Base-by-base conservation (phyloP, 2,888 invertebrate genomes). In the Hyles lineata region DNA sequence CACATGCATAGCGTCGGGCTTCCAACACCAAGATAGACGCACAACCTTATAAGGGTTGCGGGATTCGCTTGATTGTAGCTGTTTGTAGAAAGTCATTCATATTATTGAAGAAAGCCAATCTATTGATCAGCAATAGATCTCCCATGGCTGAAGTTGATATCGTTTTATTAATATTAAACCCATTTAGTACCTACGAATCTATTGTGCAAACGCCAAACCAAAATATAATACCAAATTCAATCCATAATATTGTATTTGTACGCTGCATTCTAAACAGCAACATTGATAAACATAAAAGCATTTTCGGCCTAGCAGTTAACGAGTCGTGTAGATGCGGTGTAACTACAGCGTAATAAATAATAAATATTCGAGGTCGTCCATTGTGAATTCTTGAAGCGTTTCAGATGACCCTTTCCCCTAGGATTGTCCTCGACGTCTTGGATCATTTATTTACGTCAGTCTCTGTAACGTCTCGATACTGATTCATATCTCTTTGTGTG, bases 351-450 rank as follows among this genome's bases (percentile, higher is more conserved):
- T 52, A 60, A 70, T 70, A 25, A 70, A 73, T 87, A 87, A 87
- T 86, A 86, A 87, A 86, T 86, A 87, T 82, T 81, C 82, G 81
- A 82, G 79, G 78, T 79, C 79, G 78, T 83, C 85, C 87, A 87
- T 90, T 87, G 85, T 79, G 83, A 83, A 89, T 90, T 89, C 89
- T 82, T 82, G 82, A 76, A 84, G 87, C 87, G 87, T 83, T 76
- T 81, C 77, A 75, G 79, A 81, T 86, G 89, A 89, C 89, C 90
- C 85, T 85, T 85, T 83, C 84, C 82, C 83, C 76, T 76, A 79
- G 82, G 83, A 85, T 87, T 87, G 88, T 87, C 87, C 87, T 85
- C 84, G 77, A 82, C 79, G 83, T 83, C 74, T 72, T 73, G 74
- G 67, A 71, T 75, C 75, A 77, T 76, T 77, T 76, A 76, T 77